Percentiles rank a stretch among this genome's conserved stretches.
Evolutionary conservation across 2,888 invertebrate genomes (phyloP).

Genomic region (Drosophila ezoana): DNA sequence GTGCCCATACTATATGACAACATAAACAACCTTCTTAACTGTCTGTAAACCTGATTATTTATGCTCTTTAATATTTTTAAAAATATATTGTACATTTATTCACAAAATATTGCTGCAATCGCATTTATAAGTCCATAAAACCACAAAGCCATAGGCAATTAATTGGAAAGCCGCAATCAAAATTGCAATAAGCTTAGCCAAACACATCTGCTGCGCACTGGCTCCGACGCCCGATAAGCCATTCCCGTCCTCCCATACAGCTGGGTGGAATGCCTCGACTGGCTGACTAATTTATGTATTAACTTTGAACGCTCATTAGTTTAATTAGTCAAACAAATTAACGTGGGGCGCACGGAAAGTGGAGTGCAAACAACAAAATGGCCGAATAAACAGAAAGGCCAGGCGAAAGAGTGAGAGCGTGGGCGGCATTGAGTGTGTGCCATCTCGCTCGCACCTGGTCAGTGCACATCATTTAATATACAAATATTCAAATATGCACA

Average conservation of each 20-base stretch:
- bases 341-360: constrained; percentile 78
- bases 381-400: constrained; percentile 68
- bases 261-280: constrained; percentile 19
- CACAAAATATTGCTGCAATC: neutral
- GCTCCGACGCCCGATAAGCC: constrained; percentile 1
- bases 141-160: constrained; percentile 35
- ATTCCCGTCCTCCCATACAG: neutral
- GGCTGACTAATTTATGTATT: constrained; percentile 80
- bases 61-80: neutral
- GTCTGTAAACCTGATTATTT: no score
- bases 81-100: constrained; percentile 5
- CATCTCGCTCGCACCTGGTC: constrained; percentile 50
- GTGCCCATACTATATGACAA: no score
- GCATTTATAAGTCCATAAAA: constrained; percentile 23
- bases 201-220: constrained; percentile 21
- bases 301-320: constrained; percentile 85
- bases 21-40: no score
- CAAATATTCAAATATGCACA: constrained; percentile 59
- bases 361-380: constrained; percentile 78
- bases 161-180: constrained; percentile 56
- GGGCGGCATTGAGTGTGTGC: constrained; percentile 1
- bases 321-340: constrained; percentile 84
- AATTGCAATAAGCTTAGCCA: constrained; percentile 56
- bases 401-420: constrained; percentile 17
- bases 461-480: constrained; percentile 68